Evolutionary conservation across 1,140 invertebrate genomes (phyloP), one percentile per base, ranked within the genome.

Genomic region (Zaprionus davidi): DNA sequence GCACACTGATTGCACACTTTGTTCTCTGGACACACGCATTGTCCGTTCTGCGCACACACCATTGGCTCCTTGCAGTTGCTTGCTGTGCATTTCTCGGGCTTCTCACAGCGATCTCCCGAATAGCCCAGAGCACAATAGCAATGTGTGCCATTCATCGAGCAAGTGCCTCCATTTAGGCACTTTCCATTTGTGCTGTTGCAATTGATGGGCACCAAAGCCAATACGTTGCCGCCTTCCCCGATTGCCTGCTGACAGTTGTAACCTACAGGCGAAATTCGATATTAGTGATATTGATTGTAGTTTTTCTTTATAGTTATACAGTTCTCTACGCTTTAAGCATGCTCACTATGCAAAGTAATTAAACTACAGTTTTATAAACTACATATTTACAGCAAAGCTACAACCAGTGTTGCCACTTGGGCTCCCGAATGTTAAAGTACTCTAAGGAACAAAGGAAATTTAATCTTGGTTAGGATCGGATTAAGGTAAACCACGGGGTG

Each of bases 81-180:
- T 11, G 93, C 91, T 11, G 93, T 86, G 76, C 94, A 94, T 80
- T 97, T 95, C 56, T 96, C 95, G 71, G 97, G 95, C 26, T 94
- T 93, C 65, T 98, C 96, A 93, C 98, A 99, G 20, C 94, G 92
- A 58, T 94, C 93, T 9, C 98, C 98, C 62, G 95, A 95, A 93
- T 96, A 99, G 20, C 95, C 96, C 4, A 93, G 79, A 55, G 96
- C 94, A 59, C 94, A 94, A 79, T 97, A 96, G 93, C 98, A 98
- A 41, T 95, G 94, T 0, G 95, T 95, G 79, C 96, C 97, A 79
- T 96, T 95, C 78, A 96, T 95, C 13, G 95, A 93, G 92, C 96
- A 97, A 11, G 93, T 94, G 53, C 95, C 96, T 2, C 95, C 96
- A 93, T 97, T 96, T 53, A 94, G 91, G 80, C 97, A 98, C 57